Evolutionary conservation across 2,113 vertebrate species (phyloP), one percentile per base, ranked within the genome.

Genomic region (Lasiurus borealis): DNA sequence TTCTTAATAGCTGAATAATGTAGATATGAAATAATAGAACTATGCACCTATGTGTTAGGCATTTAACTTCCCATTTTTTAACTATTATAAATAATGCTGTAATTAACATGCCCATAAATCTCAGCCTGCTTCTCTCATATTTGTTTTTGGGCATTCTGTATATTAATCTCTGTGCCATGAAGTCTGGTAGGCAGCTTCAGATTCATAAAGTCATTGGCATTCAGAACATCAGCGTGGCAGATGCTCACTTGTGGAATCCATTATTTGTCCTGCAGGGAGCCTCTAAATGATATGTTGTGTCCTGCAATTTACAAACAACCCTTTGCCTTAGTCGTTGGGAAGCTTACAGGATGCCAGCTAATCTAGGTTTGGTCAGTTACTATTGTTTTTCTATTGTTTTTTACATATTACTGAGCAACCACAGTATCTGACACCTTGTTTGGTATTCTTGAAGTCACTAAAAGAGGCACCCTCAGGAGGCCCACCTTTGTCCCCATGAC

Each of bases 21-120:
- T 82, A 87, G 29, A 66, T 80, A 34, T 40, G 71, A 80, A 46
- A 72, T 94, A 88, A 95, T 21, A 72, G n/a, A 94, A 18, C 76
- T 8, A n/a, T 7, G 6, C 23, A 1, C 18, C 76, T 85, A 21
- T 68, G 29, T 86, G 57, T 44, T 85, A 66, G n/a, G 64, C 19
- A 34, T 88, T 90, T 82, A 92, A 27, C 82, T 34, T 85, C 52
- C 50, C 54, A 3, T 46, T 75, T 90, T 95, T 95, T 82, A 80
- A 15, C 68, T 77, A 14, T 86, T 93, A 82, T 86, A 91, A 85
- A 90, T 76, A 94, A 68, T 76, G 11, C 75, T 59, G 1, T 88
- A 69, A 72, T 94, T 76, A 46, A 52, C 57, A 46, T 4, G 2
- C 16, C 71, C 46, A 19, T 87, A 48, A 93, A 29, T 86, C 84